A percentile compares a stretch with the other conserved stretches of the same genome.
Evolutionary conservation across 2,113 vertebrate species (phyloP).

Genomic region (Tragelaphus imberbis): DNA sequence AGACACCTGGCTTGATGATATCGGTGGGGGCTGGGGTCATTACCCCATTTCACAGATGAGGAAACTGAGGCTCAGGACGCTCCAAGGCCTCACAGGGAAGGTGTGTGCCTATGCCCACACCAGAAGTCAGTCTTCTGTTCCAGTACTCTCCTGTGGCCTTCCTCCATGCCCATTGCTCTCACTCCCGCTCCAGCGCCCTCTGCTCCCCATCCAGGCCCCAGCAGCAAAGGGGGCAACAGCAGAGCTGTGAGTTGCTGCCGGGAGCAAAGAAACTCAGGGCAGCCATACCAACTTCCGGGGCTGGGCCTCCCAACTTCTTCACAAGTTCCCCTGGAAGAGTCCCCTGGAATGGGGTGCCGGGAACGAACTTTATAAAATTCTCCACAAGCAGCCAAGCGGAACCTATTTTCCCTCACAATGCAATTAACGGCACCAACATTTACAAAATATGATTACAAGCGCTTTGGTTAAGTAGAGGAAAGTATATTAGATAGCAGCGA

Average conservation of each 20-base stretch:
- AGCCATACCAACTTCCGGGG: neutral
- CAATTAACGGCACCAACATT: conserved; percentile 99
- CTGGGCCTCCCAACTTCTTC: conserved; percentile 76
- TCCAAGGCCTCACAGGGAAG: neutral
- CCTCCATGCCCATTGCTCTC: neutral
- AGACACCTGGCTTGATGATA: neutral
- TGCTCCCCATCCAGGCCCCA: neutral
- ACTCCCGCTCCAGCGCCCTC: accelerated
- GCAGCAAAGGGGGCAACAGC: neutral
- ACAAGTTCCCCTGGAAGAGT: conserved; percentile 82
- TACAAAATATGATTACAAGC: conserved; percentile 99
- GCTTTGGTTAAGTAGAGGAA: conserved; percentile 98
- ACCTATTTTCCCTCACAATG: conserved; percentile 99
- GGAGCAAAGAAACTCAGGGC: neutral
- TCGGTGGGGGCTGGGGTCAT: neutral
- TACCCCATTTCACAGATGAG: neutral
- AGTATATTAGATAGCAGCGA: conserved; percentile 99
- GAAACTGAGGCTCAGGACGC: neutral
- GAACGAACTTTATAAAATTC: conserved; percentile 97
- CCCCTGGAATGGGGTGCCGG: conserved; percentile 83
- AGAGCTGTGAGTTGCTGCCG: neutral
- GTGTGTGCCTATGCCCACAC: neutral
- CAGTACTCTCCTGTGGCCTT: neutral
- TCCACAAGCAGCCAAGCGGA: conserved; percentile 91
- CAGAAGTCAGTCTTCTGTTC: neutral